These are phyloP conservation scores for Ochropacha duplaris DNA, from an alignment of 2,888 invertebrate species.

Conservation along the genomic window DNA sequence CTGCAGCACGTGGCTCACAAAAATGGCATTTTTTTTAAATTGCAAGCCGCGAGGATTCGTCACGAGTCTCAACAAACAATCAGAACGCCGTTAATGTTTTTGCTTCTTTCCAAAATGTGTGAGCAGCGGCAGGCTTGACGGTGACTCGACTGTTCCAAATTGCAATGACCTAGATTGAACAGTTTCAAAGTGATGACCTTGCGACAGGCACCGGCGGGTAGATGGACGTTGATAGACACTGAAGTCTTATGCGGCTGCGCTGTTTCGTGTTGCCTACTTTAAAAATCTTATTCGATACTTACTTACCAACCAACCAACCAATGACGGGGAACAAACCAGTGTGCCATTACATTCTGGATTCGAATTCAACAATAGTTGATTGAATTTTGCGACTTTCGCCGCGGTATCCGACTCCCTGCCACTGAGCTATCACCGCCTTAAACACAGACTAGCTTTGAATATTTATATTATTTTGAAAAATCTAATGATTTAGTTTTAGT, in stretches of 20 bases:
- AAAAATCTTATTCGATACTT: background rate
- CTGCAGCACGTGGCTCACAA: background rate
- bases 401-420: no score
- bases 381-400: no score
- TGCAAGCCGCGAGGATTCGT: background rate
- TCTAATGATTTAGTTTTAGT: no score
- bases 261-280: background rate
- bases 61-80: background rate
- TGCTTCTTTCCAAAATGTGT: background rate
- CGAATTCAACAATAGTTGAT: no score
- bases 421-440: no score
- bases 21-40: background rate
- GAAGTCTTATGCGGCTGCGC: background rate
- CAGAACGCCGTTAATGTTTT: background rate
- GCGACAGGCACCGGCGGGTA: background rate
- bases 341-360: no score
- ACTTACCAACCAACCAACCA: background rate
- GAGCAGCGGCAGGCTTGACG: background rate
- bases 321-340: no score
- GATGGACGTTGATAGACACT: background rate
- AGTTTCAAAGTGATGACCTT: background rate
- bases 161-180: conserved; percentile 1
- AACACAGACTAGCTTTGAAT: no score
- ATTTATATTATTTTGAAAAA: no score
- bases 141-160: background rate